Base-by-base conservation (phyloP, 2,888 invertebrate species). In the Lobophora halterata region DNA sequence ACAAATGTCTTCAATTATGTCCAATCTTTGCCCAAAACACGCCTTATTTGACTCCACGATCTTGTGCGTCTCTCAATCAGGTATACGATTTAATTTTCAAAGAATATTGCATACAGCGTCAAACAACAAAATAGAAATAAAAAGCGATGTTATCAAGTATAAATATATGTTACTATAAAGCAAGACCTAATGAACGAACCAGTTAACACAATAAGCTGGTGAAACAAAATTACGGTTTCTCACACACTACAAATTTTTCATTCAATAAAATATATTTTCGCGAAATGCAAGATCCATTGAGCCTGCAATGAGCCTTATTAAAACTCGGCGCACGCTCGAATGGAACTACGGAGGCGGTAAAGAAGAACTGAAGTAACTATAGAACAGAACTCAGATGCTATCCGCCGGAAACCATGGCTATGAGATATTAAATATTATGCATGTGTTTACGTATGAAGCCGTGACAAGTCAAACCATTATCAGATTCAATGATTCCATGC, bases 331-430 rank as follows among this genome's bases (percentile, higher is more conserved):
- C 81, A 81, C 80, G 79, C 60, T 62, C 55, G 55, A 66, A 65
- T 70, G 61, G 68, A 65, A 68, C 63, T 63, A 69, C 69, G 55
- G 65, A 62, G 62, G 66, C 55, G 64, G 59, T 58, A 31, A 34
- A 18, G 23, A 26, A 67, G 65, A 66, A 37, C 37, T 13, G 17
- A 26, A 29, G 33, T 11, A 18, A 38, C 37, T 37, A 34, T 18
- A 12, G 29, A n/a, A 25, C 29, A 33, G 21, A 25, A 43, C 28
- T 60, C 55, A 72, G 72, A 69, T 66, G 59, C 55, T 75, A 71
- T 78, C 78, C 79, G 78, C 57, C 76, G 82, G 80, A 81, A 68
- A 71, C 64, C 49, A 59, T 58, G 50, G 55, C 60, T 60, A 64
- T 65, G 60, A 63, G 65, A 27, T 36, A 5, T 5, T 3, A n/a